These are phyloP conservation scores for Hemichromis elongatus DNA, from an alignment of 2,113 vertebrate genomes.

Conservation along the genomic window DNA sequence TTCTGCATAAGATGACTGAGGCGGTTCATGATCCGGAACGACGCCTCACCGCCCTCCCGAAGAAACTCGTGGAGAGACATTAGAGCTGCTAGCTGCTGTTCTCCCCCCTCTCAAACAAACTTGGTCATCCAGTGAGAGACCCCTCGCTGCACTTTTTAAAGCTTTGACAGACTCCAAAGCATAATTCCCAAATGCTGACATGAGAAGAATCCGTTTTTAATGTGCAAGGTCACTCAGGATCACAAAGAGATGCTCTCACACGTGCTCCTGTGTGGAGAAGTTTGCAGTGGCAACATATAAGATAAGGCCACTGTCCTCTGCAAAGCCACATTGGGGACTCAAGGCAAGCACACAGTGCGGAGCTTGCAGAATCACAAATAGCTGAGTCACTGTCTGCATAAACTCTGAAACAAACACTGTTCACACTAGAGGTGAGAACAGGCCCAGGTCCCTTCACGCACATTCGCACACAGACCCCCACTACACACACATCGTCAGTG, in stretches of 20 bases:
- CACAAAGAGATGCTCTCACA: not conserved
- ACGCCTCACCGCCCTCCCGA: slow-evolving; percentile 71
- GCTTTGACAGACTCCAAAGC: slow-evolving; percentile 22
- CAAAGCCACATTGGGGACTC: slow-evolving; percentile 25
- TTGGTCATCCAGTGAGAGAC: slow-evolving; percentile 27
- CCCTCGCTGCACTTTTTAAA: slow-evolving; percentile 10
- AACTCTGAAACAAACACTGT: slow-evolving; percentile 22
- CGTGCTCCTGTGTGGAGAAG: not conserved
- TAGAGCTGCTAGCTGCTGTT: slow-evolving; percentile 5
- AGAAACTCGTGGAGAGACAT: slow-evolving; percentile 77
- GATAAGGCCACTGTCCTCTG: slow-evolving; percentile 15
- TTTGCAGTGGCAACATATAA: not conserved
- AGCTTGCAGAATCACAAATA: slow-evolving; percentile 5
- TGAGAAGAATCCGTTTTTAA: not conserved
- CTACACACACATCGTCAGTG: not conserved
- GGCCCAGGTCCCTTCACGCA: not conserved
- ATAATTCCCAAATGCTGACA: not conserved
- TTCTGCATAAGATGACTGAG: slow-evolving; percentile 72
- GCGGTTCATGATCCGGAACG: slow-evolving; percentile 64
- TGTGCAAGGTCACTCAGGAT: not conserved
- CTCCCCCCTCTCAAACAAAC: slow-evolving; percentile 20
- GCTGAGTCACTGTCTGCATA: slow-evolving; percentile 54
- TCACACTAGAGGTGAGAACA: slow-evolving; percentile 28
- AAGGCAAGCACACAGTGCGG: not conserved
- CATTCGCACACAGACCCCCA: not conserved